Evolutionary conservation across 2,113 vertebrate species (phyloP), one percentile per base, ranked within the genome.

Genomic region (Kryptolebias marmoratus): DNA sequence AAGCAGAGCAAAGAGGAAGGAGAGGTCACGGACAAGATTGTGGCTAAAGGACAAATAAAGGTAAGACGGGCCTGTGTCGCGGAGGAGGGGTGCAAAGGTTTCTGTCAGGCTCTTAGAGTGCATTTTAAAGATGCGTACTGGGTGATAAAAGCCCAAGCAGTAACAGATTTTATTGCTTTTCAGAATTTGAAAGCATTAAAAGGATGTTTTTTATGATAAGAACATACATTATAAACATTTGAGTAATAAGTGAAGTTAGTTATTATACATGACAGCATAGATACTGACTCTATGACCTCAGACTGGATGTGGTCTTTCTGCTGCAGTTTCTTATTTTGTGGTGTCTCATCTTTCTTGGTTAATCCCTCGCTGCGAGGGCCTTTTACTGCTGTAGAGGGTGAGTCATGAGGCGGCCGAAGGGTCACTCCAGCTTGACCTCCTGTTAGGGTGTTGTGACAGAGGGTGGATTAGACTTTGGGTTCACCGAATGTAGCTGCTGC

Each of bases 21-120:
- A 11, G 96, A 98, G 86, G 92, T 87, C 66, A 93, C 92, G 0
- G 97, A 98, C 86, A 91, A 94, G 66, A 96, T 98, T 49, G 90
- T 96, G 91, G 95, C 95, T 31, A 98, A 97, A 84, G 97, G 96
- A 49, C 97, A 98, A 88, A 91, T 96, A 55, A 96, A 97, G 96
- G 96, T 97, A 83, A 28, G 56, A 42, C 12, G 27, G 13, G 15
- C 16, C 2, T 36, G 15, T 7, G 67, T 42, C 11, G 42, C 18
- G 39, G 3, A 9, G 10, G 12, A 9, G 58, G n/a, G 16, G 22
- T 22, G 22, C 22, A 22, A 55, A 0, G 1, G 16, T 56, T 63
- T 64, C 30, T 49, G 22, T 39, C 11, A 28, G 27, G 11, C 47
- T 22, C 50, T 44, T 42, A 36, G 32, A 4, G 22, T 2, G 12